A percentile compares a stretch with the other conserved stretches of the same genome.
Conservation (phyloP, 2,888 invertebrate species). For the Blomia tropicalis region DNA sequence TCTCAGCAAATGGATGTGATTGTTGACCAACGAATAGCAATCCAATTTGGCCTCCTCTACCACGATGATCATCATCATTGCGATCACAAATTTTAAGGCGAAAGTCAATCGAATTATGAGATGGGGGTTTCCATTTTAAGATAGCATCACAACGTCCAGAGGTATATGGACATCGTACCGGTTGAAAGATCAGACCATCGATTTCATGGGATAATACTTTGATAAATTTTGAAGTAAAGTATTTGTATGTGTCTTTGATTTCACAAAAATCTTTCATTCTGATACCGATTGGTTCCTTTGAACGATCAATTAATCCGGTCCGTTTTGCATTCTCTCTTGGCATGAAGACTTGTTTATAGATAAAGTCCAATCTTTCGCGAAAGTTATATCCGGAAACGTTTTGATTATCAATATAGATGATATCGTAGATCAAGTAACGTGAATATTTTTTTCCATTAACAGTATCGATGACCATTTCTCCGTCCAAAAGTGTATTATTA, state of each 20-base stretch:
- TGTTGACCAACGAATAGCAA: constrained; percentile 55
- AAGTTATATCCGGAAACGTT: constrained; percentile 63
- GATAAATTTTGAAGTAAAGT: constrained; percentile 61
- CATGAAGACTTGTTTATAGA: constrained; percentile 45
- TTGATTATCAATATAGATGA: constrained; percentile 61
- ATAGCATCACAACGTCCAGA: constrained; percentile 66
- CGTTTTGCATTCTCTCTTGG: constrained; percentile 56
- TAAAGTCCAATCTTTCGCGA: constrained; percentile 56
- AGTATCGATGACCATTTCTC: constrained; percentile 91
- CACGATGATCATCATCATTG: constrained; percentile 50
- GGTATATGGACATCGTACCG: constrained; percentile 64
- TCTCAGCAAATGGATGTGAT: constrained; percentile 50
- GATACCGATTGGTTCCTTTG: constrained; percentile 72
- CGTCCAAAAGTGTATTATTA: constrained; percentile 69
- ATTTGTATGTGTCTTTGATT: constrained; percentile 26
- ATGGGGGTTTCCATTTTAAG: constrained; percentile 94
- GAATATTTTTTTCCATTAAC: constrained; percentile 55
- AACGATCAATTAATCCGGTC: constrained; percentile 54
- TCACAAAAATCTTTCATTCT: constrained; percentile 83
- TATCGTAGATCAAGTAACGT: constrained; percentile 84
- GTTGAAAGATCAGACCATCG: constrained; percentile 95
- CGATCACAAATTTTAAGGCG: constrained; percentile 64
- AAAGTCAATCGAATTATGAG: constrained; percentile 92
- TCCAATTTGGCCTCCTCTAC: constrained; percentile 59
- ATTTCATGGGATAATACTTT: constrained; percentile 76